Conservation (phyloP, 1,140 invertebrate genomes). For the Brachionus asplanchnoidis region DNA sequence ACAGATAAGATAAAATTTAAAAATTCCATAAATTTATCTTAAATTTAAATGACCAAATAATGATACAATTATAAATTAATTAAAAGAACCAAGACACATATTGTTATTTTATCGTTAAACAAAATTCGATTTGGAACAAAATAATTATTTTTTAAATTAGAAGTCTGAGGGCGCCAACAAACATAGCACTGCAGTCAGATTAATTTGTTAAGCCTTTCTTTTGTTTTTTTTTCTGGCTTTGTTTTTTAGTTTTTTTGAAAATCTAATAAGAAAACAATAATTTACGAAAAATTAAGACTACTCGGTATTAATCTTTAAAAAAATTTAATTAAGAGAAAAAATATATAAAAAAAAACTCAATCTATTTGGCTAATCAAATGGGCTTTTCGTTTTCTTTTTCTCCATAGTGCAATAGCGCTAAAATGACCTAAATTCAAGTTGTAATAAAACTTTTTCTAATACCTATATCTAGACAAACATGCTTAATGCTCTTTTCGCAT, state of each 20-base stretch:
- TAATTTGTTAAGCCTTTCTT: neutral
- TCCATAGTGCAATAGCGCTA: slow-evolving; percentile 9
- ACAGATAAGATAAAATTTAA: neutral
- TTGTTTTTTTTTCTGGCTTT: neutral
- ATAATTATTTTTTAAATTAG: neutral
- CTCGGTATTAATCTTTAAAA: slow-evolving; percentile 10
- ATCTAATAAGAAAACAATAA: slow-evolving; percentile 27
- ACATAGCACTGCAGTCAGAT: neutral
- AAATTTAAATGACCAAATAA: neutral
- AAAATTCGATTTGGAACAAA: neutral
- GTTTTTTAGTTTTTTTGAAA: neutral
- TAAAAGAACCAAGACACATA: neutral
- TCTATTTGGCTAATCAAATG: slow-evolving; percentile 17
- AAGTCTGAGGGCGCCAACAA: neutral
- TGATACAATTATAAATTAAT: neutral
- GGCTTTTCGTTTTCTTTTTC: slow-evolving; percentile 18
- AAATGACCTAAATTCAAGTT: slow-evolving; percentile 32
- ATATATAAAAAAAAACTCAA: neutral
- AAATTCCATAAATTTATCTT: neutral
- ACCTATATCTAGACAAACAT: slow-evolving; percentile 31
- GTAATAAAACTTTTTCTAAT: slow-evolving; percentile 35
- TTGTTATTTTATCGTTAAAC: neutral
- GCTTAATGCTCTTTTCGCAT: slow-evolving; percentile 20
- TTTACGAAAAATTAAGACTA: slow-evolving; percentile 19
- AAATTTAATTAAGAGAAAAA: slow-evolving; percentile 11